Evolutionary conservation across 1,140 invertebrate species (phyloP), one percentile per base, ranked within the genome.

Genomic region (Delia radicum): DNA sequence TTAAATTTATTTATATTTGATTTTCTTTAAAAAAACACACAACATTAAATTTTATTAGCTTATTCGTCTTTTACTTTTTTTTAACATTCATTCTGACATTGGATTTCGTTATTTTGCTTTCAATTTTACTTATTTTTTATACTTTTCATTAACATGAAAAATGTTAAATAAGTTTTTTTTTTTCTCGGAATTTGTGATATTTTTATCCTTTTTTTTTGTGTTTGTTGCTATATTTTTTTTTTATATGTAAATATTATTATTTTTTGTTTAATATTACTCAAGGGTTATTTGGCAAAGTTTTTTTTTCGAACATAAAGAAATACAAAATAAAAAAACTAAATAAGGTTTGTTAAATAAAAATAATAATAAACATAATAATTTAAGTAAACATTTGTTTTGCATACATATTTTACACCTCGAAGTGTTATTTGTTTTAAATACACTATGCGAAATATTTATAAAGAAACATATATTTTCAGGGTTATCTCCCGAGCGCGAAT

Each of bases 21-120:
- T 21, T 24, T 21, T 18, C 48, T 55, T 55, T 7, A 55, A 55
- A 8, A 55, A 55, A 1, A 55, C n/a, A n/a, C n/a, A n/a, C n/a
- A 55, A 55, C 48, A 24, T 55, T 37, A 37, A 37, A 37, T 21
- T 24, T 18, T 55, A 3, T 3, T 55, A 21, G 15, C n/a, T 21
- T 55, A 21, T 55, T 10, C 8, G 33, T 37, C 13, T 37, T 37
- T 37, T 3, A 10, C 13, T 37, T 13, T 55, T 55, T 55, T 3
- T 24, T 37, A 13, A 7, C 48, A 21, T 55, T 55, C n/a, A 55
- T 69, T 69, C 37, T 31, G 65, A 69, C 65, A 69, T 69, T 69
- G 65, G 65, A 69, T 69, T 69, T 69, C 29, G 65, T 69, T 69
- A 69, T 69, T 69, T 69, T 69, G 65, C 65, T 69, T 55, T 55